Percentiles rank a stretch among this genome's conserved stretches.
These are phyloP conservation scores for Mizuhopecten yessoensis DNA, from an alignment of 1,140 invertebrate genomes.

Conservation along the genomic window DNA sequence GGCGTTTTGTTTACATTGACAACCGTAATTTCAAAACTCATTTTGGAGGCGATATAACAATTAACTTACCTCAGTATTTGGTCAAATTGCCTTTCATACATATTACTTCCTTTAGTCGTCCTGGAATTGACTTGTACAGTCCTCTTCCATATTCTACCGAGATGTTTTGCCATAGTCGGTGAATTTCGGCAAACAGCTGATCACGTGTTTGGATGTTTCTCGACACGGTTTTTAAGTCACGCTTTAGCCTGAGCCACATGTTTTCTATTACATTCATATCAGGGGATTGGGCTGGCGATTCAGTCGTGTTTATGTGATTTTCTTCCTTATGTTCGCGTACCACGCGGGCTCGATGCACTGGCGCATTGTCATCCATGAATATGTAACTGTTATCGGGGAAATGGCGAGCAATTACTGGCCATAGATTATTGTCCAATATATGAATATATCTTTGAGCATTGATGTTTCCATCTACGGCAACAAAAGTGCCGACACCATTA, in stretches of 20 bases:
- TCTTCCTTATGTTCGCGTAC: conserved; percentile 11
- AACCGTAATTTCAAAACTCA: no score
- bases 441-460: conserved; percentile 49
- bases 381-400: no score
- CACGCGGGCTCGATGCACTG: neutral
- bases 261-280: conserved; percentile 57
- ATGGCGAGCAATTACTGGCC: conserved; percentile 41
- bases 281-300: no score
- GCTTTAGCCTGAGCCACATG: conserved; percentile 44
- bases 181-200: neutral
- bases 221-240: conserved; percentile 16
- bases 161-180: neutral
- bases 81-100: no score
- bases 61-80: no score
- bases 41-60: no score
- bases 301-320: conserved; percentile 29
- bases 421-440: conserved; percentile 47
- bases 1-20: no score
- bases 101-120: no score
- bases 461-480: conserved; percentile 39
- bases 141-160: neutral
- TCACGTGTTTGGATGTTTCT: no score
- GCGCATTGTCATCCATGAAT: conserved; percentile 50
- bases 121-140: no score
- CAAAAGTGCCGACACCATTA: conserved; percentile 7